phyloP scores from a whole-genome alignment of 2,113 vertebrate species.

The Heterochromis multidens region DNA sequence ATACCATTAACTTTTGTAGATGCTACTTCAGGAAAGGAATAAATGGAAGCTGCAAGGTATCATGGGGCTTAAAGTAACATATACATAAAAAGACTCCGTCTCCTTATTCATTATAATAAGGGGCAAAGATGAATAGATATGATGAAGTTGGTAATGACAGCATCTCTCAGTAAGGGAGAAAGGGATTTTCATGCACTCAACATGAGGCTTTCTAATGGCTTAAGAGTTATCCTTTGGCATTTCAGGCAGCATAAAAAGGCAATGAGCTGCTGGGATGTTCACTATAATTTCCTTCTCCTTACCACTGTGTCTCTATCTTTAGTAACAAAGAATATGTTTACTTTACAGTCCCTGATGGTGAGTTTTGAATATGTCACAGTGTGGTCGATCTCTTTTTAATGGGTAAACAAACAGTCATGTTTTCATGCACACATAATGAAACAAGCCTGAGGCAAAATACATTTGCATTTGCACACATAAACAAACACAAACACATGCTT shows the following conservation, averaged over 20 bases:
- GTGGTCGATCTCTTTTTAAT: neutral
- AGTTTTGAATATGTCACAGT: conserved; percentile 7
- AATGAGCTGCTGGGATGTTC: conserved; percentile 11
- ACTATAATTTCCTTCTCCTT: conserved; percentile 39
- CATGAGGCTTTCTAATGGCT: conserved; percentile 16
- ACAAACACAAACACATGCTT: neutral
- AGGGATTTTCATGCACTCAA: conserved; percentile 6
- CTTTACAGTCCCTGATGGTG: neutral
- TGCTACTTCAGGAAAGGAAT: neutral
- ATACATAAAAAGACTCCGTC: neutral
- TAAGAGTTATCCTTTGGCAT: conserved; percentile 44
- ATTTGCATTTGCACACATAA: conserved; percentile 4
- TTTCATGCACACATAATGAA: neutral
- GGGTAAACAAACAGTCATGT: neutral
- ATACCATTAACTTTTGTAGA: neutral
- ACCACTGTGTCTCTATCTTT: neutral
- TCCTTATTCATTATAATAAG: neutral
- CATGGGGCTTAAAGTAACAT: neutral
- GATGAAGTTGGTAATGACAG: neutral
- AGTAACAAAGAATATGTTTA: neutral
- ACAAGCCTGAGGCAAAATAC: neutral
- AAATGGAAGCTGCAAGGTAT: neutral
- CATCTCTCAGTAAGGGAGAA: neutral
- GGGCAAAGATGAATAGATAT: neutral
- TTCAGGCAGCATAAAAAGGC: conserved; percentile 58